phyloP scores from a whole-genome alignment of 2,113 vertebrate genomes.

The Dipodomys merriami region DNA sequence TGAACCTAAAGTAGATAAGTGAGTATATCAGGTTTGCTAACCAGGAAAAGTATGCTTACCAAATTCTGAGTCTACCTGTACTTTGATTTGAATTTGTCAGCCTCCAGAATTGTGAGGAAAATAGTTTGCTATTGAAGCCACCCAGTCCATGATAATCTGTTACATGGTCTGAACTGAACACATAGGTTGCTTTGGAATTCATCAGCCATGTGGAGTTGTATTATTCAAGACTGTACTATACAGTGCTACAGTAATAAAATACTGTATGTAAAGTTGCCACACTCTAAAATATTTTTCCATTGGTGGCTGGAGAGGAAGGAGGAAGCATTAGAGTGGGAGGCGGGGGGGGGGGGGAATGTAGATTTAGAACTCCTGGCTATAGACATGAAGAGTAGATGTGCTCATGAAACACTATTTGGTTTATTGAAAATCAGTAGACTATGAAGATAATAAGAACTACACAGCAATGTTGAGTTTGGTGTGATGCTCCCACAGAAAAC shows the following conservation, averaged over 20 bases:
- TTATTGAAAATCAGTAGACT: not conserved
- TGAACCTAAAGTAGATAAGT: not conserved
- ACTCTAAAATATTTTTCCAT: not conserved
- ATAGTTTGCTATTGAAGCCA: not conserved
- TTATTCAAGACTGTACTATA: not conserved
- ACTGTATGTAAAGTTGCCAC: no score
- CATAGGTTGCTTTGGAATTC: not conserved
- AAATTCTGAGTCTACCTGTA: fast-evolving
- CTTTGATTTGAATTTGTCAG: not conserved
- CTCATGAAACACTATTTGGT: not conserved
- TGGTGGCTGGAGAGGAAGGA: not conserved
- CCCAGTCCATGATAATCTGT: not conserved
- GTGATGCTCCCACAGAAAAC: not conserved
- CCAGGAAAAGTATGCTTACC: not conserved
- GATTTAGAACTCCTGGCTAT: not conserved
- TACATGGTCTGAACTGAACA: not conserved
- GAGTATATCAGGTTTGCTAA: not conserved
- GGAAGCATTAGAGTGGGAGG: not conserved
- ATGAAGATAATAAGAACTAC: not conserved
- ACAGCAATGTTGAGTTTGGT: not conserved
- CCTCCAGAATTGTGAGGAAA: not conserved
- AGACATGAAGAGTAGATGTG: fast-evolving
- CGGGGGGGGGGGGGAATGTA: not conserved
- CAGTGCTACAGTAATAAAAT: not conserved
- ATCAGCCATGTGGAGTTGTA: not conserved